Conservation (phyloP, 2,113 vertebrate species). For the Empidonax alnorum region DNA sequence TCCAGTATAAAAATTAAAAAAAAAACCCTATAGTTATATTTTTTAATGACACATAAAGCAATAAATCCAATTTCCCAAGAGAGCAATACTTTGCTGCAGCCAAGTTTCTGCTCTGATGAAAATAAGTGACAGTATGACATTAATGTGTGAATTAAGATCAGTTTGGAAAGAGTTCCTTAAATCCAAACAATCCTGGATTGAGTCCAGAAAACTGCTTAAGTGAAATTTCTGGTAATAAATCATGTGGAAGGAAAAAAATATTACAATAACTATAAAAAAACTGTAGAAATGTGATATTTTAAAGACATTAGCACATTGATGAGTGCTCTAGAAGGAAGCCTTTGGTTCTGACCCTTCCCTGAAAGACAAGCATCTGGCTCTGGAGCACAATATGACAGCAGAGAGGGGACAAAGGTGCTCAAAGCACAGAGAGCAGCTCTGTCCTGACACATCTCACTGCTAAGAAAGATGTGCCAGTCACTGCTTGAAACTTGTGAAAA, state of each 20-base stretch:
- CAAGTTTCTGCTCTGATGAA: neutral
- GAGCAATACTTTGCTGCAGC: neutral
- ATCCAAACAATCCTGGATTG: neutral
- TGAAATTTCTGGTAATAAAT: neutral
- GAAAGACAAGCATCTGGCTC: rapidly evolving
- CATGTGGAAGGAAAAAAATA: neutral
- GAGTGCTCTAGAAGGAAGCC: neutral
- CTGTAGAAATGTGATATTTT: neutral
- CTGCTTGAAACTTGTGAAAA: rapidly evolving
- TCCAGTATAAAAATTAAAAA: neutral
- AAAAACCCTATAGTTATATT: neutral
- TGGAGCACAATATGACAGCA: neutral
- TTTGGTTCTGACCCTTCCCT: neutral
- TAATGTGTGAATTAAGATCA: neutral
- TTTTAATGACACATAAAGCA: neutral
- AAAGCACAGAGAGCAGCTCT: neutral
- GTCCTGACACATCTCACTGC: neutral
- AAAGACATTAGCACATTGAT: neutral
- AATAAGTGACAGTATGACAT: neutral
- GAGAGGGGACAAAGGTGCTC: neutral
- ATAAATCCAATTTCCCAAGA: neutral
- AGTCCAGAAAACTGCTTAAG: neutral
- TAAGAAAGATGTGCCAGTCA: neutral
- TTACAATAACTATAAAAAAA: neutral
- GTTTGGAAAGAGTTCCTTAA: neutral